Base-by-base conservation (phyloP, 2,113 vertebrate genomes). In the Ellobius talpinus region DNA sequence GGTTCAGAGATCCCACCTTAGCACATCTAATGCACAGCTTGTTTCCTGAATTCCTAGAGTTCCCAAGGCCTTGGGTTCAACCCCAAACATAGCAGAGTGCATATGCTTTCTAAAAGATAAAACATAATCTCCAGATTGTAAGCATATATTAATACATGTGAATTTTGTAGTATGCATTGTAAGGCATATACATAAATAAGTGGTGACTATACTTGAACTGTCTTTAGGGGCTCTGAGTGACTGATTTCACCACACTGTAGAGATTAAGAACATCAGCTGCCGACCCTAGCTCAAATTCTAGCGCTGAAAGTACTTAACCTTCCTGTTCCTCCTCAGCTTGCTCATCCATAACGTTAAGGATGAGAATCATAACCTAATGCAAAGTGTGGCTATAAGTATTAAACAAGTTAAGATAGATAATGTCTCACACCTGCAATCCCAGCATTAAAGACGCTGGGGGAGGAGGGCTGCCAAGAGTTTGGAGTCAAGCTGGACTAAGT, bases 61-160 rank as follows among this genome's bases (percentile, higher is more conserved):
- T 47, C 24, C 21, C 66, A 33, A 90, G 45, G 23, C 29, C 66
- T 26, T 36, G 78, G 16, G 29, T 11, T 72, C 50, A 91, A 72
- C 16, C 26, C 16, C 24, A 50, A 68, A 50, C 45, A 78, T 7
- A 72, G 47, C 33, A 79, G 66, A 74, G 39, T 31, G 63, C 23
- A 50, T 33, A 72, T 14, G 63, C 66, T 93, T 50, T 47, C 19
- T 52, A 70, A 93, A 94, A 82, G 17, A 77, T 76, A 81, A 95
- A 86, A 94, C 86, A 45, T 24, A 95, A 78, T 85, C 58, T 81
- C 70, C 45, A 89, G 78, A 86, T 33, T 6, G 68, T 88, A 85
- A 78, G 87, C 31, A 47, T 45, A 92, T 70, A 78, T 36, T 29
- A 87, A 95, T 89, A 42, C 39, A 73, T 93, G 50, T 78, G 73